Percentiles rank a stretch among this genome's conserved stretches.
phyloP scores from a whole-genome alignment of 1,140 invertebrate species.

The Danaus plexippus region DNA sequence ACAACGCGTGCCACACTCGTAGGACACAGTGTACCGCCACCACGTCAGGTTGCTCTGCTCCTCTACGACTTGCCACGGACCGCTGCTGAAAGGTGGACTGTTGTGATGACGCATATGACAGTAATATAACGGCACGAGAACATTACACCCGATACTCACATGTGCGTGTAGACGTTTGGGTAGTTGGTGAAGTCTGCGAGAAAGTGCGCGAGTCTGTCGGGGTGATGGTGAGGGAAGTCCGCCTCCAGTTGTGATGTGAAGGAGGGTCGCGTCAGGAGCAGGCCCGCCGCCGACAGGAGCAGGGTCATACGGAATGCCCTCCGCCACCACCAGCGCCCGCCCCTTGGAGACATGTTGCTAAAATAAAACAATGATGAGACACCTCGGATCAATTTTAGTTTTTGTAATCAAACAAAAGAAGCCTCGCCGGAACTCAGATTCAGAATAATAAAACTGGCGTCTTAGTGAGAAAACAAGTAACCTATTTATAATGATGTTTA shows the following conservation, averaged over 20 bases:
- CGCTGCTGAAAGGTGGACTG: slow-evolving; percentile 14
- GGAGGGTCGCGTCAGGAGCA: slow-evolving; percentile 18
- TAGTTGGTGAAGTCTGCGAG: slow-evolving; percentile 45
- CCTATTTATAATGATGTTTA: no score
- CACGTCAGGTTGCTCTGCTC: slow-evolving; percentile 40
- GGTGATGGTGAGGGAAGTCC: slow-evolving; percentile 22
- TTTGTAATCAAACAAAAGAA: no score
- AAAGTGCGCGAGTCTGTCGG: slow-evolving; percentile 29
- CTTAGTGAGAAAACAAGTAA: no score
- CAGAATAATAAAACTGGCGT: no score
- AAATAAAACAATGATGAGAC: no score
- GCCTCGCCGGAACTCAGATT: no score
- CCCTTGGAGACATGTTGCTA: no score
- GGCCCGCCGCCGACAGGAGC: slow-evolving; percentile 14
- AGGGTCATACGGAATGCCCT: background rate
- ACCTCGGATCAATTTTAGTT: no score
- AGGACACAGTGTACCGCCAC: slow-evolving; percentile 43
- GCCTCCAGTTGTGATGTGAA: slow-evolving; percentile 11
- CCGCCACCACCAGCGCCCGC: slow-evolving; percentile 1
- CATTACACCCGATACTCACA: slow-evolving; percentile 10
- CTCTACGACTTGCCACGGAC: slow-evolving; percentile 36
- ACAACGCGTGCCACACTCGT: slow-evolving; percentile 46
- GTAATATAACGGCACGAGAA: background rate
- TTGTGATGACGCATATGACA: no score
- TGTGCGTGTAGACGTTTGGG: slow-evolving; percentile 18